Evolutionary conservation across 2,113 vertebrate species (phyloP).

Genomic region (Cyanoramphus novaezelandiae): DNA sequence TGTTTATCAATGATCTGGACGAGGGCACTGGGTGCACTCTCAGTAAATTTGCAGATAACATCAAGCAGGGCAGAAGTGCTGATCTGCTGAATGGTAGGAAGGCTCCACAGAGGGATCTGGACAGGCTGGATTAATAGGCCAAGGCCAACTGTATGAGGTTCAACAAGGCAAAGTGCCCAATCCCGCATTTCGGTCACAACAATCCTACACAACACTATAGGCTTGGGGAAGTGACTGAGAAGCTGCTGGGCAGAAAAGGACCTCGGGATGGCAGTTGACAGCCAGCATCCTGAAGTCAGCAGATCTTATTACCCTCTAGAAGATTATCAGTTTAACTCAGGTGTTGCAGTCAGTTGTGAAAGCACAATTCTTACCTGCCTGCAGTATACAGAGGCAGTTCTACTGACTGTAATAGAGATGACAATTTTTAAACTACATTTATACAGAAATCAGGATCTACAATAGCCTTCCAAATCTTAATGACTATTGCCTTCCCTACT

Average conservation of each 20-base stretch:
- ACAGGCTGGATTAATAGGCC: background rate
- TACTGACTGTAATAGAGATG: background rate
- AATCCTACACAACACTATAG: background rate
- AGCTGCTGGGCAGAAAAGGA: background rate
- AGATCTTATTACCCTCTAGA: background rate
- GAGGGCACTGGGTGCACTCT: background rate
- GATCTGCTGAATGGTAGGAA: background rate
- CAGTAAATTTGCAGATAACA: background rate
- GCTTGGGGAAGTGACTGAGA: background rate
- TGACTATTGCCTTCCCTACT: background rate
- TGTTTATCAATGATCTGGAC: background rate
- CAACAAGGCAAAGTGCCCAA: background rate
- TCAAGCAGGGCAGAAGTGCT: rapidly evolving
- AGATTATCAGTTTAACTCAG: background rate
- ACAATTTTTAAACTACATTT: background rate
- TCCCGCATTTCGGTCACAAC: background rate
- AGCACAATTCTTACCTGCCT: background rate
- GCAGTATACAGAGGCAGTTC: background rate
- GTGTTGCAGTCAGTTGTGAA: background rate
- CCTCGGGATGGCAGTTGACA: rapidly evolving
- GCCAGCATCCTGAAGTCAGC: background rate
- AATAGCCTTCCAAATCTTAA: background rate
- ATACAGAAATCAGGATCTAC: background rate
- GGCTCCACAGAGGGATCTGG: background rate
- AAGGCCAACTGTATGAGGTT: rapidly evolving